A percentile compares a stretch with the other conserved stretches of the same genome.
Conservation (phyloP, 2,888 invertebrate genomes). For the Incurvaria masculella region DNA sequence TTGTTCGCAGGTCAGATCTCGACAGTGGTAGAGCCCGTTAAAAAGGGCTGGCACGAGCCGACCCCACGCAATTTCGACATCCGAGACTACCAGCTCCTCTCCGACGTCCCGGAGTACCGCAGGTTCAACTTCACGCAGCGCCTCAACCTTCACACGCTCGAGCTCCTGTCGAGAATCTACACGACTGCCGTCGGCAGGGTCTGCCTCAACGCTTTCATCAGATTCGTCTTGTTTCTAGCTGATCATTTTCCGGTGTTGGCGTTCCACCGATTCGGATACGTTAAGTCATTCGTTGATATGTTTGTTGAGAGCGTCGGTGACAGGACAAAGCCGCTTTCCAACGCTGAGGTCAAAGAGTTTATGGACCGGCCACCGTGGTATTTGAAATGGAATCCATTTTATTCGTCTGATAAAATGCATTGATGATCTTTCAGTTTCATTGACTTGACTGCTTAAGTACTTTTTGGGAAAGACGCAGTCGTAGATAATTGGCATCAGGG, state of each 20-base stretch:
- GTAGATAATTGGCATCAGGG: no score
- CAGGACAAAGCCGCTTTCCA: constrained; percentile 29
- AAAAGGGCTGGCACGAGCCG: constrained; percentile 27
- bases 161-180: constrained; percentile 27
- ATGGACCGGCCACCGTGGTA: background rate
- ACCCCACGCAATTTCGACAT: constrained; percentile 21
- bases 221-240: constrained; percentile 58
- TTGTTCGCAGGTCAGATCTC: constrained; percentile 30
- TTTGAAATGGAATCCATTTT: background rate
- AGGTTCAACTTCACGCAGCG: constrained; percentile 25
- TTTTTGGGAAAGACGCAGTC: no score
- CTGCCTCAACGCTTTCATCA: constrained; percentile 60
- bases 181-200: constrained; percentile 51
- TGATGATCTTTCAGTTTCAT: no score
- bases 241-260: constrained; percentile 68
- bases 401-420: background rate
- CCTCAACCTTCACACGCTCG: constrained; percentile 26
- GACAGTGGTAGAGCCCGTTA: constrained; percentile 24
- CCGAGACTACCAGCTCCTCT: constrained; percentile 37
- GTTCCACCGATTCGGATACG: constrained; percentile 61
- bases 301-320: constrained; percentile 40
- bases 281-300: constrained; percentile 58
- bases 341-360: constrained; percentile 22
- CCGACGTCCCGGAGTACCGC: constrained; percentile 43
- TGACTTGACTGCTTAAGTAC: no score